phyloP scores from a whole-genome alignment of 2,797 vertebrate genomes.

The Microchirus variegatus region DNA sequence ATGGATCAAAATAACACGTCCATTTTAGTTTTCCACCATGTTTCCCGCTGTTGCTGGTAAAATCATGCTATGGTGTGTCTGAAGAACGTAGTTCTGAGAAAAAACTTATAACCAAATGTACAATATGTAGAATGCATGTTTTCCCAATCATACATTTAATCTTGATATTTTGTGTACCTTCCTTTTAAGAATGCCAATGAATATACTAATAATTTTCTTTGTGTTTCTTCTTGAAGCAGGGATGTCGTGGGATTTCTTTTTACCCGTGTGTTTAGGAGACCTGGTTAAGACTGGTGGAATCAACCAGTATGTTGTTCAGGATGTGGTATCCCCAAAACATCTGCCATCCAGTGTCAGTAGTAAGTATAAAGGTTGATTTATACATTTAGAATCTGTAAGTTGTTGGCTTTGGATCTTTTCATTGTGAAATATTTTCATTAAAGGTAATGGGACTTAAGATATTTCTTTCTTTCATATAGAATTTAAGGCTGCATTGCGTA shows the following conservation, averaged over 20 bases:
- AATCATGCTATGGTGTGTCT: too few relatives aligned
- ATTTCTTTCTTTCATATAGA: slow-evolving; percentile 62
- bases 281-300: slow-evolving; percentile 85
- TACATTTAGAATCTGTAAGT: background rate
- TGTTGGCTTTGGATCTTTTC: background rate
- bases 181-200: too few relatives aligned
- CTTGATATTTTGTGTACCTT: too few relatives aligned
- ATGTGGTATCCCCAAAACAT: slow-evolving; percentile 82
- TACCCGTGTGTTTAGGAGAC: slow-evolving; percentile 86
- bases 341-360: slow-evolving; percentile 80
- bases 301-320: slow-evolving; percentile 90
- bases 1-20: too few relatives aligned
- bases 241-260: slow-evolving; percentile 87
- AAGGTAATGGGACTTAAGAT: background rate
- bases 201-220: background rate
- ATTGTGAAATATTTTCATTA: background rate
- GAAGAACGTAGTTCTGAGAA: too few relatives aligned
- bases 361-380: slow-evolving; percentile 62
- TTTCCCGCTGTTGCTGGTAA: too few relatives aligned
- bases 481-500: slow-evolving; percentile 83
- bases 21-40: too few relatives aligned
- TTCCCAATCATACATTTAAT: too few relatives aligned
- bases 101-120: too few relatives aligned
- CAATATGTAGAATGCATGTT: too few relatives aligned
- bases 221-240: slow-evolving; percentile 26